Conservation (phyloP, 1,140 invertebrate species). For the Glossosoma conforme region DNA sequence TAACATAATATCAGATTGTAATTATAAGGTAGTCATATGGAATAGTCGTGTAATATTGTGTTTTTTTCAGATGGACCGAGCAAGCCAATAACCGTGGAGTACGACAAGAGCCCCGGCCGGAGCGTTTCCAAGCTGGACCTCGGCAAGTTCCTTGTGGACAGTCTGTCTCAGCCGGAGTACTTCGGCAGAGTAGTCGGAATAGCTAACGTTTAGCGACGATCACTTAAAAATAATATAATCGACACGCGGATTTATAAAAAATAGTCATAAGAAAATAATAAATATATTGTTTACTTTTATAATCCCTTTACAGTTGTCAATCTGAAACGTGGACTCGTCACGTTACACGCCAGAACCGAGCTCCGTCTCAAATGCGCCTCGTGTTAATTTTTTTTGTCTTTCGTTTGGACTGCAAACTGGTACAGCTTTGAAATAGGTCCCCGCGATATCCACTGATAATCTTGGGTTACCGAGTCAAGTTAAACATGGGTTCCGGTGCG, state of each 20-base stretch:
- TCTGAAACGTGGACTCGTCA: no score
- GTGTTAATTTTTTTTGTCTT: no score
- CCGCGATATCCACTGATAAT: background rate
- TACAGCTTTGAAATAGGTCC: background rate
- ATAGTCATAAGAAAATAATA: no score
- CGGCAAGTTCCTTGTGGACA: conserved; percentile 69
- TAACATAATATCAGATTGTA: no score
- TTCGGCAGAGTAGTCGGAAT: conserved; percentile 65
- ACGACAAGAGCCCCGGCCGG: conserved; percentile 59
- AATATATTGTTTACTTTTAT: no score
- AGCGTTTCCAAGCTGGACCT: conserved; percentile 70
- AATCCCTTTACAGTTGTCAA: no score
- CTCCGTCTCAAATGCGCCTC: no score
- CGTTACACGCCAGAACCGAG: no score
- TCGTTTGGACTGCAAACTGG: background rate
- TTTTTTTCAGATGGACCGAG: conserved; percentile 53
- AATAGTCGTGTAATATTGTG: no score
- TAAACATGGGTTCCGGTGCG: no score
- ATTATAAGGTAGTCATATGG: no score
- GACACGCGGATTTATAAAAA: background rate
- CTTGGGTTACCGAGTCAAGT: no score
- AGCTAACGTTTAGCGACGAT: conserved; percentile 39
- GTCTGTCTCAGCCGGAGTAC: conserved; percentile 60
- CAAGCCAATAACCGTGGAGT: conserved; percentile 51
- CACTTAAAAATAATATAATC: background rate